Evolutionary conservation across 2,888 invertebrate genomes (phyloP), one percentile per base, ranked within the genome.

Genomic region (Mesorhabditis spiculigera): DNA sequence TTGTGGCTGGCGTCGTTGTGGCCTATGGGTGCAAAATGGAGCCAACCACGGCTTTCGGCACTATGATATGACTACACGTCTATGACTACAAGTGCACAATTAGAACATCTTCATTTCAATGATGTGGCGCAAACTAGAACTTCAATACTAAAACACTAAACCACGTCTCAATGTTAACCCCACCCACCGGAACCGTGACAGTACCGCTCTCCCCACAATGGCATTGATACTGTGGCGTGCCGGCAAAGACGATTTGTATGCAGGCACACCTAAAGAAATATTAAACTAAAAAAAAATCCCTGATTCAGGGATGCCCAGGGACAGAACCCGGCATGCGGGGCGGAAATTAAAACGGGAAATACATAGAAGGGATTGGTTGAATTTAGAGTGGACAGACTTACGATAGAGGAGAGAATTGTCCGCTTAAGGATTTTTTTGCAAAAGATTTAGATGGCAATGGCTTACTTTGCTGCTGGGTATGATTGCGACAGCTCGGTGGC

Each of bases 241-340:
- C 78, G 66, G 73, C 71, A 71, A 80, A 75, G 16, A 80, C 77
- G 69, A 80, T 80, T 69, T 80, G 80, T 58, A 80, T 75, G 69
- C 80, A 80, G 16, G 77, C 78, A 65, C 80, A 80, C 42, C 79
- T 75, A 67, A 5, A 75, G 72, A 6, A 16, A n/a, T 16, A n/a
- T 8, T 16, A 5, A 5, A 10, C 43, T 8, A 66, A 5, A 5
- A 66, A n/a, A n/a, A n/a, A 63, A 16, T 42, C 10, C 41, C 63
- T 13, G n/a, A n/a, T 13, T 1, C 58, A 50, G 58, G 58, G 58
- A 50, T 50, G 10, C 58, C 58, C 8, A 50, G n/a, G n/a, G 10
- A n/a, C 8, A 50, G n/a, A 50, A 50, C 58, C 58, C 58, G 58
- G 58, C n/a, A n/a, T 50, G 58, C n/a, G n/a, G n/a, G 28, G 28